phyloP scores from a whole-genome alignment of 2,888 invertebrate species.

The Neoaliturus tenellus region DNA sequence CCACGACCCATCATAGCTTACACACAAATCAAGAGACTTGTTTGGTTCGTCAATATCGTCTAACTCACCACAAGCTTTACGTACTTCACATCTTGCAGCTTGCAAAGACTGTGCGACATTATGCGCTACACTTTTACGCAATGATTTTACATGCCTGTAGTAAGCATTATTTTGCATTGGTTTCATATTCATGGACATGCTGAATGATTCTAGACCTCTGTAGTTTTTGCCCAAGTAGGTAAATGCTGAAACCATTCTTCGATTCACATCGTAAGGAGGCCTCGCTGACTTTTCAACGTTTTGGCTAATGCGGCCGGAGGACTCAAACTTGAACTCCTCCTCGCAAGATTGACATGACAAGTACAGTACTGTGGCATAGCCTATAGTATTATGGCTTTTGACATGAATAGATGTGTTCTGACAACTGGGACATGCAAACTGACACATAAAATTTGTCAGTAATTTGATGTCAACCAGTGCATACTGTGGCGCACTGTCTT shows the following conservation, averaged over 20 bases:
- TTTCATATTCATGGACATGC: constrained; percentile 33
- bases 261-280: no score
- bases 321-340: background rate
- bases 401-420: background rate
- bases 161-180: background rate
- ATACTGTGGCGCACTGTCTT: background rate
- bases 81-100: constrained; percentile 29
- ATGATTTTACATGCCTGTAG: no score
- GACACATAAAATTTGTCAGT: background rate
- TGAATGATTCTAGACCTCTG: constrained; percentile 3
- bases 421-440: background rate
- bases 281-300: no score
- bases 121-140: constrained; percentile 7
- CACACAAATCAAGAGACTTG: constrained; percentile 15
- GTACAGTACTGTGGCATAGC: background rate
- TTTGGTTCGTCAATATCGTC: constrained; percentile 19
- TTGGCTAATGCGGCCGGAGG: background rate
- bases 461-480: background rate
- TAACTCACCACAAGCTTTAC: constrained; percentile 14
- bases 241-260: background rate
- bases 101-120: constrained; percentile 7
- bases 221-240: background rate
- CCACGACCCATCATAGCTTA: constrained; percentile 40
- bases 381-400: background rate
- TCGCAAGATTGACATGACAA: background rate